A percentile compares a stretch with the other conserved stretches of the same genome.
Evolutionary conservation across 2,797 vertebrate species (phyloP).

Genomic region (Champsocephalus esox): DNA sequence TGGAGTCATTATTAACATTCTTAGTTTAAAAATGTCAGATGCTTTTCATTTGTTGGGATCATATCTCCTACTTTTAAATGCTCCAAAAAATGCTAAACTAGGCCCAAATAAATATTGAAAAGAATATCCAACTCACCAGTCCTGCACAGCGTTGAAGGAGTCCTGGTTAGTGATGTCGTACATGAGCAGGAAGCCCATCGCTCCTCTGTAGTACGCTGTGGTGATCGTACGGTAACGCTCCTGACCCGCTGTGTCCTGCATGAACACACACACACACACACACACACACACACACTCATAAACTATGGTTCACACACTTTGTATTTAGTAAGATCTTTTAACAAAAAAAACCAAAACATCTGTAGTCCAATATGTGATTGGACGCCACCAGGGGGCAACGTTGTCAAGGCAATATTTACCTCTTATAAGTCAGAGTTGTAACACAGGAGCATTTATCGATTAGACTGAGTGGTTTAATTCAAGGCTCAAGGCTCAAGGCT

Average conservation of each 20-base stretch:
- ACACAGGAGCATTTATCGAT: not conserved
- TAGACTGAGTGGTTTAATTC: not conserved
- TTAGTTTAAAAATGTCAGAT: not conserved
- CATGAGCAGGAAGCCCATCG: conserved; percentile 95
- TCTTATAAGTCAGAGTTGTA: not conserved
- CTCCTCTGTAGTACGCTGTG: conserved; percentile 94
- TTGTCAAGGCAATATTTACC: not conserved
- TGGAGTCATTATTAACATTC: not conserved
- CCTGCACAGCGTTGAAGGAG: conserved; percentile 91
- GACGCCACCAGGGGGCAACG: conserved; percentile 61
- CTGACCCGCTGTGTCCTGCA: conserved; percentile 93
- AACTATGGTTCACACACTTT: not conserved
- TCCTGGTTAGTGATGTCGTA: conserved; percentile 93
- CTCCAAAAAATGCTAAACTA: no score
- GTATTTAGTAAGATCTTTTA: not conserved
- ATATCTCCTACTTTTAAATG: no score
- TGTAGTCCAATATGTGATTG: not conserved
- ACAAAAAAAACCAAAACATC: not conserved
- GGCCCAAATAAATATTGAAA: no score
- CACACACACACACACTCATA: conserved; percentile 27
- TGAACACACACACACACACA: conserved; percentile 16
- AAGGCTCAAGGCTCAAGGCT: not conserved
- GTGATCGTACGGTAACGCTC: conserved; percentile 95
- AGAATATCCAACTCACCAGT: conserved; percentile 86
- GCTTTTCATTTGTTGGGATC: no score